phyloP scores from a whole-genome alignment of 2,113 vertebrate species.

The Oenanthe oenanthe region DNA sequence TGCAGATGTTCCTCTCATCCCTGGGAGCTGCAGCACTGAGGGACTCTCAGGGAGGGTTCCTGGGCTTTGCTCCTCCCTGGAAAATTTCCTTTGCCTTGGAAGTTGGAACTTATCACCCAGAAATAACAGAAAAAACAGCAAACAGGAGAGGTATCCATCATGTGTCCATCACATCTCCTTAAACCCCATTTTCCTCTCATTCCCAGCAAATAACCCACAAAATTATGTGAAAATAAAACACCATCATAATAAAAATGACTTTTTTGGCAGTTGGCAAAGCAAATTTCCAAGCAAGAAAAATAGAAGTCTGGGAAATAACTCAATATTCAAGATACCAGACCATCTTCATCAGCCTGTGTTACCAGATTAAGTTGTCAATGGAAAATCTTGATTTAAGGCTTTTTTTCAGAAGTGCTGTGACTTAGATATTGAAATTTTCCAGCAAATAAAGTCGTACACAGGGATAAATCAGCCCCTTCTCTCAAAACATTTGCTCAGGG shows the following conservation, averaged over 20 bases:
- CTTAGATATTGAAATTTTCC: constrained; percentile 4
- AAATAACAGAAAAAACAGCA: neutral
- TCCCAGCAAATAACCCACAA: neutral
- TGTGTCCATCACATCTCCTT: neutral
- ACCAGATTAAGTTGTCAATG: constrained; percentile 4
- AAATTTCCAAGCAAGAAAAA: constrained; percentile 13
- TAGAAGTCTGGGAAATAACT: neutral
- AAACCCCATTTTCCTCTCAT: neutral
- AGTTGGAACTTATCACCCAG: neutral
- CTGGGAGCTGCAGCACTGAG: neutral
- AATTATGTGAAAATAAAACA: constrained; percentile 16
- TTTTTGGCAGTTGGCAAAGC: neutral
- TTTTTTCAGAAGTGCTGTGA: neutral
- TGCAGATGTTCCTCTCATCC: neutral
- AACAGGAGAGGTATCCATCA: neutral
- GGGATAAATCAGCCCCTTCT: neutral
- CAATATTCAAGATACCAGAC: neutral
- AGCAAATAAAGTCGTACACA: neutral
- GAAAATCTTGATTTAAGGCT: neutral
- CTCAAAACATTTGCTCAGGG: constrained; percentile 27
- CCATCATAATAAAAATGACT: neutral
- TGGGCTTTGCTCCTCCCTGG: neutral
- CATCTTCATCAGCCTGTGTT: constrained; percentile 4
- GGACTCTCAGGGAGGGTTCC: neutral
- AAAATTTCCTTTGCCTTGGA: neutral